Conservation (phyloP, 2,797 vertebrate genomes). For the Smutsia gigantea region DNA sequence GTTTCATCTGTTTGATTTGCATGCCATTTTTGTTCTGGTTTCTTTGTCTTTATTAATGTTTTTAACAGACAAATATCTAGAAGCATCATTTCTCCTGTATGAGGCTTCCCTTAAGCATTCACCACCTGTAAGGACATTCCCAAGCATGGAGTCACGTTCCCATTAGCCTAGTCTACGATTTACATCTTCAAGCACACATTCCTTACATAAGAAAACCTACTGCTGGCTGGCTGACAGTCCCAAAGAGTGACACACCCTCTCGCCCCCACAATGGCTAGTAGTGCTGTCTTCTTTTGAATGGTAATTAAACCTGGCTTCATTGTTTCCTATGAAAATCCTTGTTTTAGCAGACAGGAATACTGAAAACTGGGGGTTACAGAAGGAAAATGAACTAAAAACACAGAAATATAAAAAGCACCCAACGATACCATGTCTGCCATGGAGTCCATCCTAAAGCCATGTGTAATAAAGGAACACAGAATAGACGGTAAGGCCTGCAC, state of each 20-base stretch:
- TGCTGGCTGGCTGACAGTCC: neutral
- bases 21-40: neutral
- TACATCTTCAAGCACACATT: neutral
- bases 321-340: conserved; percentile 28
- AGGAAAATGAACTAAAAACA: conserved; percentile 20
- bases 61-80: conserved; percentile 12
- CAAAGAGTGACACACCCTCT: neutral
- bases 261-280: neutral
- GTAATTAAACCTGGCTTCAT: neutral
- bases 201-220: neutral
- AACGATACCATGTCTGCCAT: neutral
- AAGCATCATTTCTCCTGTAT: neutral
- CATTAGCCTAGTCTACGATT: neutral
- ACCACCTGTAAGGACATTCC: neutral
- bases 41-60: neutral
- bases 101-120: neutral
- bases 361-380: neutral
- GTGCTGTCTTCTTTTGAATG: neutral
- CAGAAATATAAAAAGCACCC: neutral
- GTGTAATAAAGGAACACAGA: neutral
- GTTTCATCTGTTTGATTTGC: neutral
- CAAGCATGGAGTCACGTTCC: neutral
- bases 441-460: neutral
- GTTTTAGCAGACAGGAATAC: neutral
- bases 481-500: neutral